A percentile compares a stretch with the other conserved stretches of the same genome.
Conservation (phyloP, 2,113 vertebrate genomes). For the Strix uralensis region DNA sequence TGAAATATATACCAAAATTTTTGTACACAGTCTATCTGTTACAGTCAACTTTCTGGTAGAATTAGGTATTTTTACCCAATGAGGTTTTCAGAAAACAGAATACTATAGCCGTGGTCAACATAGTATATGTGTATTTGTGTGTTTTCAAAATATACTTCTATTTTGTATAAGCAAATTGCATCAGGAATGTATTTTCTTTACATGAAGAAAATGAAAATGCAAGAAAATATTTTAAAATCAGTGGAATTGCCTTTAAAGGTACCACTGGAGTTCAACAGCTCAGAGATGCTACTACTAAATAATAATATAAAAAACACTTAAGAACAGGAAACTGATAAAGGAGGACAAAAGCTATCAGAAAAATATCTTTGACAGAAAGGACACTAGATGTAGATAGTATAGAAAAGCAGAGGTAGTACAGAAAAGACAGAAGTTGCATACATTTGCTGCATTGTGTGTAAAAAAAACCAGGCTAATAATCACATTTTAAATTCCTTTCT, state of each 20-base stretch:
- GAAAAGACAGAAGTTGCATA: not conserved
- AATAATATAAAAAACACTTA: not conserved
- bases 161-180: not conserved
- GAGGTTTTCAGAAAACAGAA: not conserved
- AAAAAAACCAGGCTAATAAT: not conserved
- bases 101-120: not conserved
- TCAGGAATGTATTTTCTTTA: not conserved
- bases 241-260: not conserved
- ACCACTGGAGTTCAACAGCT: not conserved
- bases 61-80: not conserved
- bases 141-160: not conserved
- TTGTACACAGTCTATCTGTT: not conserved
- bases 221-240: not conserved
- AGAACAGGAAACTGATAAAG: not conserved
- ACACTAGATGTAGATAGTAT: not conserved
- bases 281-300: not conserved
- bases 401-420: not conserved
- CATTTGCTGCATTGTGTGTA: not conserved
- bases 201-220: not conserved
- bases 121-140: not conserved
- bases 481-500: not conserved
- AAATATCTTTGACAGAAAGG: not conserved
- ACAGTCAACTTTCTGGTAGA: not conserved
- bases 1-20: not conserved
- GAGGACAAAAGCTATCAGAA: not conserved